These are phyloP conservation scores for Allenopithecus nigroviridis DNA, from an alignment of 2,797 vertebrate genomes.

Conservation along the genomic window DNA sequence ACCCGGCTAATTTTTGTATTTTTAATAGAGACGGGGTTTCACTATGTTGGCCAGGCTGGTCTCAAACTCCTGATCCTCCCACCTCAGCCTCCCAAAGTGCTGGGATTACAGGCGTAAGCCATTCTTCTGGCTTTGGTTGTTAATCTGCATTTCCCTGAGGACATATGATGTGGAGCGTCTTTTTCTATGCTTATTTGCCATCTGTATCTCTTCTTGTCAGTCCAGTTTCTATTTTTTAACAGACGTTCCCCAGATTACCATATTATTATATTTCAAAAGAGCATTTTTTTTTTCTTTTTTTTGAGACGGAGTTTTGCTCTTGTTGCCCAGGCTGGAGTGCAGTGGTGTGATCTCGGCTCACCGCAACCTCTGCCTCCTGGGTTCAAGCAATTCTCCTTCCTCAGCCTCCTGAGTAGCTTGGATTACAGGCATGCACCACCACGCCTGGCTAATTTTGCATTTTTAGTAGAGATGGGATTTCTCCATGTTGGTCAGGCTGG, in stretches of 20 bases:
- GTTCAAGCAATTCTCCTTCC: neutral
- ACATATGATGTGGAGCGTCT: neutral
- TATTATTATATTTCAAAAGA: neutral
- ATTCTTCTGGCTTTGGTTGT: too few relatives aligned
- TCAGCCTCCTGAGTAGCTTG: neutral
- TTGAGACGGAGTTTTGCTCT: too few relatives aligned
- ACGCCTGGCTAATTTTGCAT: neutral
- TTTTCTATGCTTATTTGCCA: neutral
- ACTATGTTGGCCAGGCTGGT: too few relatives aligned
- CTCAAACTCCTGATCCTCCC: too few relatives aligned
- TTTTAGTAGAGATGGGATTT: neutral
- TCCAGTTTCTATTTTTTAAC: neutral
- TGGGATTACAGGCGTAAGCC: too few relatives aligned
- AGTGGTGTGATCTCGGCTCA: too few relatives aligned
- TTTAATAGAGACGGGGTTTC: too few relatives aligned
- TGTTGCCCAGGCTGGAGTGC: too few relatives aligned
- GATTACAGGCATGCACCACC: neutral
- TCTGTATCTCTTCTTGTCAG: neutral
- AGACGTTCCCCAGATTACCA: neutral
- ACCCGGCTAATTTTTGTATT: too few relatives aligned
- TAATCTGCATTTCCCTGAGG: neutral
- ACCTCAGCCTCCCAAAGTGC: too few relatives aligned
- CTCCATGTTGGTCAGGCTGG: neutral
- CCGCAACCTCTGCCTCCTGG: too few relatives aligned
- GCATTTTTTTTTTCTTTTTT: neutral